phyloP scores from a whole-genome alignment of 2,888 invertebrate genomes.

The Papilio gigon region DNA sequence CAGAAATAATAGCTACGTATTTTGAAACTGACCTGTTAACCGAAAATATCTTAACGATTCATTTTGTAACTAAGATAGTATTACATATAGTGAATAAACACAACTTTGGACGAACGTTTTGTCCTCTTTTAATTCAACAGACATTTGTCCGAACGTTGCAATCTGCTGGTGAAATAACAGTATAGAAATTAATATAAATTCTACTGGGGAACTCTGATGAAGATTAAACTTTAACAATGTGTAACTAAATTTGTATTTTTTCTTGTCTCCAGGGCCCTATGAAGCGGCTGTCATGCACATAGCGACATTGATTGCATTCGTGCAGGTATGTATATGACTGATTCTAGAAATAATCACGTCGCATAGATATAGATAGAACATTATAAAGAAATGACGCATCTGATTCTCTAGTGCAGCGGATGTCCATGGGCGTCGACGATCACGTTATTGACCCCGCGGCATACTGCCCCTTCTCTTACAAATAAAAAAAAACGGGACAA shows the following conservation, averaged over 20 bases:
- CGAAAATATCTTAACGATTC: constrained; percentile 1
- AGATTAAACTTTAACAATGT: too few relatives aligned
- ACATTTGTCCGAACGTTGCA: too few relatives aligned
- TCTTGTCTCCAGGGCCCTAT: constrained; percentile 74
- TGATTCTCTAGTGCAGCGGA: too few relatives aligned
- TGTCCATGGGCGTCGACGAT: too few relatives aligned
- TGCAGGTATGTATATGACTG: constrained; percentile 65
- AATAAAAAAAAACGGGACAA: too few relatives aligned
- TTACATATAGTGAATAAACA: not conserved
- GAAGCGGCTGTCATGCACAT: constrained; percentile 80
- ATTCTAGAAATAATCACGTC: constrained; percentile 12
- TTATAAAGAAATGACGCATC: too few relatives aligned
- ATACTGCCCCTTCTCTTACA: too few relatives aligned
- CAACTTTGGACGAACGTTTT: not conserved
- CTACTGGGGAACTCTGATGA: too few relatives aligned
- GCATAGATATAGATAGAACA: too few relatives aligned
- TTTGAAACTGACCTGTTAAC: constrained; percentile 3
- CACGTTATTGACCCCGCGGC: too few relatives aligned
- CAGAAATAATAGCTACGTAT: constrained; percentile 4
- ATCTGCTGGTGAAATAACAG: too few relatives aligned
- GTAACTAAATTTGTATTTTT: constrained; percentile 40
- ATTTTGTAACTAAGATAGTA: not conserved
- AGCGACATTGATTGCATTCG: constrained; percentile 80
- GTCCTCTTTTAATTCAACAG: not conserved
- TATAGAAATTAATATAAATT: too few relatives aligned